Evolutionary conservation across 1,140 invertebrate species (phyloP).

Genomic region (Calliphora vicina): DNA sequence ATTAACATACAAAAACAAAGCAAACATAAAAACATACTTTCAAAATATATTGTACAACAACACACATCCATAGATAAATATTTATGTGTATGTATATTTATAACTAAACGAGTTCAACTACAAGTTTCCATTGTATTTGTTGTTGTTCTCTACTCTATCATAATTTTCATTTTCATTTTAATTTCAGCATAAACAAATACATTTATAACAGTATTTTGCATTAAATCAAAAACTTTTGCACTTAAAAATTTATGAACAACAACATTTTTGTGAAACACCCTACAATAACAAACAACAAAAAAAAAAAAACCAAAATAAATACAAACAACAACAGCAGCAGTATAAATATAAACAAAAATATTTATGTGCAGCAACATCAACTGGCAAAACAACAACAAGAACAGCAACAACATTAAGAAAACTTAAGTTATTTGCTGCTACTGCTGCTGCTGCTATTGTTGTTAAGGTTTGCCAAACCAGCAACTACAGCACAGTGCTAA

Average conservation of each 20-base stretch:
- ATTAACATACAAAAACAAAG: neutral
- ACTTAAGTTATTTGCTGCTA: neutral
- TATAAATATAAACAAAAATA: neutral
- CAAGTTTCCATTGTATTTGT: neutral
- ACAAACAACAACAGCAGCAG: neutral
- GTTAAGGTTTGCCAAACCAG: neutral
- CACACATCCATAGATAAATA: neutral
- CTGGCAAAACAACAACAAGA: neutral
- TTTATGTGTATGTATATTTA: too few species aligned
- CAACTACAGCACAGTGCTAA: neutral
- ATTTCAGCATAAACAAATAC: neutral
- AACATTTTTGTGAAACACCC: neutral
- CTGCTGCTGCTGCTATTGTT: neutral
- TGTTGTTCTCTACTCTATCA: neutral
- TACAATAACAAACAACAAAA: neutral
- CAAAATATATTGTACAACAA: neutral
- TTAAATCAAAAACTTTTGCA: conserved; percentile 6
- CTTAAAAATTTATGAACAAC: conserved; percentile 1
- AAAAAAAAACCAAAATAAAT: neutral
- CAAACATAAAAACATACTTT: neutral
- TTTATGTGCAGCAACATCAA: neutral
- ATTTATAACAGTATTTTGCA: neutral
- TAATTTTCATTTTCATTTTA: neutral
- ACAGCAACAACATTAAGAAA: neutral
- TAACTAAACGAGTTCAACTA: too few species aligned